Conservation (phyloP, 2,113 vertebrate genomes). For the Lasiurus cinereus region DNA sequence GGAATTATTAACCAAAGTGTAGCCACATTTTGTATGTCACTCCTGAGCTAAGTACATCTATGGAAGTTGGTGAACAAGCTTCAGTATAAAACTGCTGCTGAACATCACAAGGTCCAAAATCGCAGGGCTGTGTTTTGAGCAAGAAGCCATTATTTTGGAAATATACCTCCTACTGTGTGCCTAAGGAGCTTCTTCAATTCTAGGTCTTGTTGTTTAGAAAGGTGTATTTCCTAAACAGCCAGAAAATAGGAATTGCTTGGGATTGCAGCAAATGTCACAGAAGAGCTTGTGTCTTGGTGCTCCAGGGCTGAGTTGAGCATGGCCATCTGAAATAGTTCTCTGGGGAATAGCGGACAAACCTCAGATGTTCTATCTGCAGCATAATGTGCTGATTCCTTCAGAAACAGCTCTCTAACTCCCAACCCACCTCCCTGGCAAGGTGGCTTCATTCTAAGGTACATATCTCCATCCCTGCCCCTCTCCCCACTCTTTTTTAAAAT, state of each 20-base stretch:
- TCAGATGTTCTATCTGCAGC: background rate
- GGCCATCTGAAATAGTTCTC: background rate
- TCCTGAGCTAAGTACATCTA: background rate
- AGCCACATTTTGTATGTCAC: background rate
- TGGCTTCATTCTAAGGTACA: background rate
- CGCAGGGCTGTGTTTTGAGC: background rate
- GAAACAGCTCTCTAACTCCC: background rate
- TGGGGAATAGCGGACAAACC: background rate
- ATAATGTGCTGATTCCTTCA: background rate
- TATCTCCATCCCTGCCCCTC: background rate
- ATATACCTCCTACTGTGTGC: background rate
- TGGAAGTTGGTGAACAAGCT: background rate
- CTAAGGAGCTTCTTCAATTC: background rate
- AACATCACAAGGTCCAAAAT: background rate
- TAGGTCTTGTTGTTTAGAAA: background rate
- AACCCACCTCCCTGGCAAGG: background rate
- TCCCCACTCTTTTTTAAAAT: background rate
- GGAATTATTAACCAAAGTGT: constrained; percentile 17
- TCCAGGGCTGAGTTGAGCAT: background rate
- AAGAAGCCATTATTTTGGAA: constrained; percentile 26
- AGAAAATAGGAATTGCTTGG: background rate
- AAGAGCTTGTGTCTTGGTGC: background rate
- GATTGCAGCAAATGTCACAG: background rate
- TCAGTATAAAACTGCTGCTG: background rate
- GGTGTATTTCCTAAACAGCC: background rate